Percentiles rank a stretch among this genome's conserved stretches.
phyloP scores from a whole-genome alignment of 2,797 vertebrate genomes.

The Myripristis murdjan region DNA sequence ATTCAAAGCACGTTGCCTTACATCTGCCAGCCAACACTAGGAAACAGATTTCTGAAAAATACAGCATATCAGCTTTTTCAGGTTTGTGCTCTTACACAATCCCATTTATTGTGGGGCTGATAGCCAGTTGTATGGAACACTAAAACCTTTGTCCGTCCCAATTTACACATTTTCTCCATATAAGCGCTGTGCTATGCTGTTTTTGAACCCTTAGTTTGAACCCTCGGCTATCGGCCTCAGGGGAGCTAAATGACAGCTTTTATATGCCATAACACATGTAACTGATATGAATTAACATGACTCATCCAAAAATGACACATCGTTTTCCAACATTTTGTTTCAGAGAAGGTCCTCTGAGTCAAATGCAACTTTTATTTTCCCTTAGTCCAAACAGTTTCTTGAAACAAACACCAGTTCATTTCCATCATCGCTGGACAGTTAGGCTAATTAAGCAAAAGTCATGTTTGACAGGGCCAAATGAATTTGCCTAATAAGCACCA shows the following conservation, averaged over 20 bases:
- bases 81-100: background rate
- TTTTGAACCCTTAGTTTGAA: constrained; percentile 66
- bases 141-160: constrained; percentile 49
- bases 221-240: constrained; percentile 49
- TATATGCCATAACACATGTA: constrained; percentile 54
- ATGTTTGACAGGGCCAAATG: constrained; percentile 51
- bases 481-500: constrained; percentile 49
- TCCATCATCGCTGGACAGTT: constrained; percentile 48
- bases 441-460: constrained; percentile 42
- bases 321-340: constrained; percentile 50
- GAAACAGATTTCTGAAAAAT: constrained; percentile 24
- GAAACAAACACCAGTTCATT: constrained; percentile 41
- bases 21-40: background rate
- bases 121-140: constrained; percentile 44
- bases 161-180: constrained; percentile 30
- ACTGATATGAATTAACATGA: constrained; percentile 62
- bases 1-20: background rate
- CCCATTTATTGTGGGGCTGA: constrained; percentile 30
- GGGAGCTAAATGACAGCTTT: constrained; percentile 62
- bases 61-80: no score
- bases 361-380: constrained; percentile 59
- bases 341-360: constrained; percentile 43
- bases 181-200: constrained; percentile 7
- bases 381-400: constrained; percentile 48
- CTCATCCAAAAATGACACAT: constrained; percentile 66